Percentiles rank a stretch among this genome's conserved stretches.
These are phyloP conservation scores for Andrena trimmerana DNA, from an alignment of 2,888 invertebrate species.

Conservation along the genomic window DNA sequence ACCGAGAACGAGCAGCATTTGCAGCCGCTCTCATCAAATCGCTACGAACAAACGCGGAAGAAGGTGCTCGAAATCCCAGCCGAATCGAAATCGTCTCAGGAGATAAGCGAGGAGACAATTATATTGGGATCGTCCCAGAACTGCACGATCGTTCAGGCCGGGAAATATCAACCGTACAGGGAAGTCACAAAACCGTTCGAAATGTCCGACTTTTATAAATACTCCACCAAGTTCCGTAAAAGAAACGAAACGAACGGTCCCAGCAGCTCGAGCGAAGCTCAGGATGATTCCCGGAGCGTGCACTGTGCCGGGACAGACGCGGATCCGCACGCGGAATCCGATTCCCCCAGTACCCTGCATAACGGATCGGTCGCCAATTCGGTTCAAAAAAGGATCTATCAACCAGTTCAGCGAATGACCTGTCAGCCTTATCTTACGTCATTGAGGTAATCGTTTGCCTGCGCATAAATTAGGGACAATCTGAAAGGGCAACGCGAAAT, in stretches of 20 bases:
- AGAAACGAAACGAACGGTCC: constrained; percentile 77
- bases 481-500: not conserved
- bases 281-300: constrained; percentile 50
- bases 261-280: constrained; percentile 40
- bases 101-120: constrained; percentile 78
- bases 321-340: constrained; percentile 52
- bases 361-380: constrained; percentile 66
- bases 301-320: constrained; percentile 30
- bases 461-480: not conserved
- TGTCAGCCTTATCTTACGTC: constrained; percentile 78
- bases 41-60: constrained; percentile 84
- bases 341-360: constrained; percentile 30
- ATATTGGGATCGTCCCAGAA: constrained; percentile 93
- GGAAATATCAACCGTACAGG: constrained; percentile 95
- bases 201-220: constrained; percentile 99
- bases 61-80: constrained; percentile 87
- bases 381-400: constrained; percentile 77
- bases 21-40: constrained; percentile 65
- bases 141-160: constrained; percentile 94
- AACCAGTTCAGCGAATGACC: constrained; percentile 79
- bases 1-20: constrained; percentile 62
- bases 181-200: constrained; percentile 99
- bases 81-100: constrained; percentile 86
- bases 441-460: constrained; percentile 68
- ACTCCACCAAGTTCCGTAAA: constrained; percentile 96